These are phyloP conservation scores for Lytechinus variegatus DNA, from an alignment of 35 echinoderm and acorn worm genomes.

Conservation along the genomic window DNA sequence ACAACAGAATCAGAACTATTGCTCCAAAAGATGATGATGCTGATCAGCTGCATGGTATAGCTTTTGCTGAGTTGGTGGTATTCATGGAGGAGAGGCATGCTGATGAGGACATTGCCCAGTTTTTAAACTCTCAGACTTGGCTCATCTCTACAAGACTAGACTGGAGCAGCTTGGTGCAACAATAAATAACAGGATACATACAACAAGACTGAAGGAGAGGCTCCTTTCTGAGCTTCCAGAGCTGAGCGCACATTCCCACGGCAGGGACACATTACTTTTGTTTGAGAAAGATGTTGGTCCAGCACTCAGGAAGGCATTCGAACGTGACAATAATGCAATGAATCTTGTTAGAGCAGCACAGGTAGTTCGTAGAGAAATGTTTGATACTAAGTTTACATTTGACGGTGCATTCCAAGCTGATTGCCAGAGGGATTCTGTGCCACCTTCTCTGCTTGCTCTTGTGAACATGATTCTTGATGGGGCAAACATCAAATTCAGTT, in stretches of 20 bases:
- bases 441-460: conserved; percentile 59
- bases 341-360: conserved; percentile 55
- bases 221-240: conserved; percentile 69
- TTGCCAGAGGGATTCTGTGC: conserved; percentile 69
- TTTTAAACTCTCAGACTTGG: conserved; percentile 63
- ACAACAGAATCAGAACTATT: neutral
- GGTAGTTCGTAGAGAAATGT: conserved; percentile 59
- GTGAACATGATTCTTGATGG: conserved; percentile 71
- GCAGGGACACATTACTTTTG: conserved; percentile 59
- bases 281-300: conserved; percentile 65
- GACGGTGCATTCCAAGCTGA: conserved; percentile 25
- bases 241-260: conserved; percentile 60
- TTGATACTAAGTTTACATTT: conserved; percentile 21
- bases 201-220: conserved; percentile 71
- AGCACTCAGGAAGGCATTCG: conserved; percentile 58
- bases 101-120: conserved; percentile 56
- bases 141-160: conserved; percentile 60
- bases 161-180: conserved; percentile 70
- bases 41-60: conserved; percentile 39
- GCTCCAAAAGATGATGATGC: neutral
- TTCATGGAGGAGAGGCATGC: conserved; percentile 57
- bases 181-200: conserved; percentile 49
- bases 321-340: conserved; percentile 61
- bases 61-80: conserved; percentile 60
- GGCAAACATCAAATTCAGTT: conserved; percentile 55